Base-by-base conservation (phyloP, 1,140 invertebrate species). In the Oncopeltus fasciatus region DNA sequence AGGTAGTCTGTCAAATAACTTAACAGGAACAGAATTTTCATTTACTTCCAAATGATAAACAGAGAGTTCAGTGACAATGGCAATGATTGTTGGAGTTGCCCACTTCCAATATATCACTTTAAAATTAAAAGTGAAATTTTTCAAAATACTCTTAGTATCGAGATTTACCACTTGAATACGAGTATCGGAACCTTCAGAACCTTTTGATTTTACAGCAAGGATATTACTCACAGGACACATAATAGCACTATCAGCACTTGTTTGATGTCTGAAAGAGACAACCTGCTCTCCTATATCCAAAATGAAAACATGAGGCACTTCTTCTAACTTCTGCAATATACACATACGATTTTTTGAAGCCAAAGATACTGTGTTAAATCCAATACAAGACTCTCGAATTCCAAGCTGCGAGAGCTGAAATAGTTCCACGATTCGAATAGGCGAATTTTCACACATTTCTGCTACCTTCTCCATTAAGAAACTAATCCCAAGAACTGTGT, bases 331-430 rank as follows among this genome's bases (percentile, higher is more conserved):
- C 75, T 99, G 96, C 59, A 96, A 83, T 59, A 99, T 91, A 77
- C 97, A 99, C 74, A 99, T 99, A 76, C 95, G 98, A 77, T 98
- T 98, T 77, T 99, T 97, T 60, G 95, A 98, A 76, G 99, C 97
- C 96, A 99, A 99, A 4, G 97, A 99, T 69, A 99, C 88, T 63
- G 91, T 95, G 75, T 94, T 95, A 76, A 99, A 99, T 66, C 92
- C 94, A 74, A 99, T 97, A 74, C 95, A 98, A 46, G 90, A 87
- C 66, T 90, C 86, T 77, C 95, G 95, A 75, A 99, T 98, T 53
- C 96, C 96, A 68, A 97, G 88, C 84, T 91, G 94, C 74, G 93
- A 95, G 74, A 99, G 90, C 95, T 99, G 77, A 63, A 80, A 20
- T 12, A 31, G 57, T 27, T 59, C 57, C 16, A 31, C n/a, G 33